Evolutionary conservation across 30 jellyfish, hydroid and myxozoan species (phyloP).

Genomic region (Chrysaora quinquecirrha): DNA sequence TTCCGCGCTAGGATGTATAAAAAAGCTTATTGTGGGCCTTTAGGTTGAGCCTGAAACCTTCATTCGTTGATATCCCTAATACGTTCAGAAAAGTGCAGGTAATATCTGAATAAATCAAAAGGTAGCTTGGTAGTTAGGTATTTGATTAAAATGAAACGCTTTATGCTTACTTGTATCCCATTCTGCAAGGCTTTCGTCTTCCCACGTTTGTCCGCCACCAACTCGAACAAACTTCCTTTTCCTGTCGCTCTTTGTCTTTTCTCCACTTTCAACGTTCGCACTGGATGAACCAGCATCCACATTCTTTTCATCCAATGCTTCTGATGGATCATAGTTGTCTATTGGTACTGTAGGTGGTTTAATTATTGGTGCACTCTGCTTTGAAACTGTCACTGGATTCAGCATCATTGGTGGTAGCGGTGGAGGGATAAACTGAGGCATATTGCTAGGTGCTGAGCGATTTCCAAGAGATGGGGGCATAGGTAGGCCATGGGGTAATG

Average conservation of each 20-base stretch:
- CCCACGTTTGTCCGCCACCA: constrained; percentile 98
- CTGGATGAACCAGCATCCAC: constrained; percentile 47
- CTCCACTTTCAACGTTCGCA: constrained; percentile 37
- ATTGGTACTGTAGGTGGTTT: constrained; percentile 84
- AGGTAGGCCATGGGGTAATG: constrained; percentile 40
- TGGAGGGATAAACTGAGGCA: constrained; percentile 80
- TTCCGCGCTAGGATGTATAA: no score
- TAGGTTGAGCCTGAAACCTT: no score
- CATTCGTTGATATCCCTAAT: no score
- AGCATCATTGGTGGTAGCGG: constrained; percentile 80
- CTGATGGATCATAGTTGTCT: constrained; percentile 68
- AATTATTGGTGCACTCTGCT: constrained; percentile 49
- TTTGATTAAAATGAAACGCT: no score
- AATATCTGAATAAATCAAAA: no score
- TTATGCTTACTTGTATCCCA: constrained; percentile 99
- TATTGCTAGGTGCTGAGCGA: constrained; percentile 26
- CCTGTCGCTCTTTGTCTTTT: constrained; percentile 65
- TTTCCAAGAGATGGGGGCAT: constrained; percentile 12
- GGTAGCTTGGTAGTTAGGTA: no score
- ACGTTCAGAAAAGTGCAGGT: no score
- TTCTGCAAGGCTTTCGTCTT: constrained; percentile 81
- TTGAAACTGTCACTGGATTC: constrained; percentile 57
- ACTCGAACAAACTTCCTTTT: constrained; percentile 88
- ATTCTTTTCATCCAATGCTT: constrained; percentile 42
- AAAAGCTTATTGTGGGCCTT: no score